Conservation (phyloP, 2,888 invertebrate genomes). For the Scaptomyza polygonia region DNA sequence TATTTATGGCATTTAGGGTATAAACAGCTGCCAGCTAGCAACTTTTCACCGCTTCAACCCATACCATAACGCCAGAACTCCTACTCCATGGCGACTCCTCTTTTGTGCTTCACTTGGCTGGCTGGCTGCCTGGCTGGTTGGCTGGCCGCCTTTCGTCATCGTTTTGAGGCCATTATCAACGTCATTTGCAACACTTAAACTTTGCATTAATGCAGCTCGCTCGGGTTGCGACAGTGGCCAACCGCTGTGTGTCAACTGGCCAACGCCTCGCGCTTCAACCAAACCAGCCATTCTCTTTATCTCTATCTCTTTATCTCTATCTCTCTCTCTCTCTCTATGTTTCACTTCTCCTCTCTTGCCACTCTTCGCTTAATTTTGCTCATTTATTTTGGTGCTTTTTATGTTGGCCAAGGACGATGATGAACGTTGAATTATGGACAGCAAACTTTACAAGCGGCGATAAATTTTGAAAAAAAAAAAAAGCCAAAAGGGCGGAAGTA, state of each 20-base stretch:
- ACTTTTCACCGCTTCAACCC: not conserved
- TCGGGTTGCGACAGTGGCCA: conserved; percentile 37
- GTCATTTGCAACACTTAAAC: conserved; percentile 76
- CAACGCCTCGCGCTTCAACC: not conserved
- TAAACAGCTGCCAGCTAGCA: conserved; percentile 18
- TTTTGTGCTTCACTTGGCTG: not conserved
- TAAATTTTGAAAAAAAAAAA: too few species aligned
- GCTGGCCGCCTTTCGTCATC: conserved; percentile 1
- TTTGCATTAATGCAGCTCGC: conserved; percentile 68
- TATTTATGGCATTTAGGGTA: conserved; percentile 1
- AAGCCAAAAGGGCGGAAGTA: too few species aligned
- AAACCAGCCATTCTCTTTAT: not conserved
- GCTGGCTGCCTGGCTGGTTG: not conserved
- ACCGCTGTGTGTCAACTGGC: conserved; percentile 51
- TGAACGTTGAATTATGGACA: conserved; percentile 45
- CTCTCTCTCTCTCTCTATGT: not conserved
- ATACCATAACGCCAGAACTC: too few species aligned
- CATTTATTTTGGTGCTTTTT: conserved; percentile 54
- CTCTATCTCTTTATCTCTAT: not conserved
- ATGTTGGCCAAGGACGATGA: conserved; percentile 59
- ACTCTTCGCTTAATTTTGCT: conserved; percentile 49
- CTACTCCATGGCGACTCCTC: too few species aligned
- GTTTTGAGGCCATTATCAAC: conserved; percentile 66
- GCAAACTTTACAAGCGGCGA: conserved; percentile 13
- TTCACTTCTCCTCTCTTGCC: too few species aligned